Evolutionary conservation across 1,140 invertebrate genomes (phyloP), one percentile per base, ranked within the genome.

Genomic region (Pseudomyrmex gracilis): DNA sequence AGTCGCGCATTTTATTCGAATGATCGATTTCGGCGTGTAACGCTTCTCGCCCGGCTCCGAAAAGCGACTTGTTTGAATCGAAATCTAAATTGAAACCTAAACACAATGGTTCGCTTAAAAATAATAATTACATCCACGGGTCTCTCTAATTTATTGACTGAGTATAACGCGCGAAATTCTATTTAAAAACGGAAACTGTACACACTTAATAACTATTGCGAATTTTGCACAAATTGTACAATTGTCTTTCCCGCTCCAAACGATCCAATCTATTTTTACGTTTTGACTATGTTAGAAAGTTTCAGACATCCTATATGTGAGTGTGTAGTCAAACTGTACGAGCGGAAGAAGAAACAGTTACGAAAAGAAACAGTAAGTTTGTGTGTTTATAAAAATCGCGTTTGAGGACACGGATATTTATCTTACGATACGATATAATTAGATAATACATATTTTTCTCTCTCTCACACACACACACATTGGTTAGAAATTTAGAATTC

Each of bases 81-180:
- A 24, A 45, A 70, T 64, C 60, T 64, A 76, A 64, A 55, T 57
- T 70, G 53, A 70, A 70, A 70, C 70, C 76, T 70, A 58, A 58
- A 45, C n/a, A 20, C n/a, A 20, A 34, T 7, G 43, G 8, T 7
- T 17, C 53, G 51, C 45, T 55, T 70, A 57, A 2, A 24, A 45
- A 22, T 47, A 47, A 80, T 9, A 20, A 20, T 58, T 20, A 22
- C 45, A 10, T 15, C 24, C 15, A 20, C 7, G 12, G n/a, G 0
- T 34, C 5, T 34, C 9, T 9, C 5, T n/a, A 58, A 70, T 78
- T 58, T 70, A 70, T 78, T 20, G 64, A 49, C 43, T 49, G 2
- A 20, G 0, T 13, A 4, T 24, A 20, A 55, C 13, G 9, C 34
- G 34, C 17, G 63, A 15, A 60, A 78, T 70, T n/a, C n/a, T 70